A percentile compares a stretch with the other conserved stretches of the same genome.
These are phyloP conservation scores for Psophia crepitans DNA, from an alignment of 2,113 vertebrate genomes.

Conservation along the genomic window DNA sequence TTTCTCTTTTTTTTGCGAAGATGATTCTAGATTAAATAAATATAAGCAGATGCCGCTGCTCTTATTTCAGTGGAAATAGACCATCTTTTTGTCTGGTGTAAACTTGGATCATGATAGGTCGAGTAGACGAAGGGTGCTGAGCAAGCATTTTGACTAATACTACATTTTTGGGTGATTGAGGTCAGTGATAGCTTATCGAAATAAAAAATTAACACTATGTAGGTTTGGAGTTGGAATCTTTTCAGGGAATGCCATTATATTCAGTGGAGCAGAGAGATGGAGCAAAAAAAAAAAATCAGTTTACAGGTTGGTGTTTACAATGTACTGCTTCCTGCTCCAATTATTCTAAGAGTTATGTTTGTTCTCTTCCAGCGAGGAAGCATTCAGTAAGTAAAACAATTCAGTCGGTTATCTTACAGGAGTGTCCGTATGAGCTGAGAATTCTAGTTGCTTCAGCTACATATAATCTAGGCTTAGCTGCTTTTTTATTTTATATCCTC, in stretches of 20 bases:
- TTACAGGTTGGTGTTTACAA: not conserved
- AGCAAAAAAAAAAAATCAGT: not conserved
- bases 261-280: not conserved
- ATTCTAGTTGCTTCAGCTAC: not conserved
- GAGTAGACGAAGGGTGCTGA: not conserved
- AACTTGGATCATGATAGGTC: not conserved
- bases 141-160: not conserved
- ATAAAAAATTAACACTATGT: not conserved
- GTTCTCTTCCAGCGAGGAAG: not conserved
- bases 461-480: not conserved
- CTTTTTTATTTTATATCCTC: not conserved
- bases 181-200: not conserved
- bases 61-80: not conserved
- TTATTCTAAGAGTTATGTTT: not conserved
- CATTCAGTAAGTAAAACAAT: not conserved
- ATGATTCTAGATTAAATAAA: not conserved
- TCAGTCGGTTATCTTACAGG: not conserved
- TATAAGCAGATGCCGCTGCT: not conserved
- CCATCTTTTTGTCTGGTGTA: not conserved
- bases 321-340: not conserved
- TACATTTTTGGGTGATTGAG: not conserved
- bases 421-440: not conserved
- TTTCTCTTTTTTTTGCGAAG: not conserved
- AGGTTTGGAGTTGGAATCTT: not conserved
- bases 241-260: not conserved